Conservation (phyloP, 2,888 invertebrate genomes). For the Sphinx pinastri region DNA sequence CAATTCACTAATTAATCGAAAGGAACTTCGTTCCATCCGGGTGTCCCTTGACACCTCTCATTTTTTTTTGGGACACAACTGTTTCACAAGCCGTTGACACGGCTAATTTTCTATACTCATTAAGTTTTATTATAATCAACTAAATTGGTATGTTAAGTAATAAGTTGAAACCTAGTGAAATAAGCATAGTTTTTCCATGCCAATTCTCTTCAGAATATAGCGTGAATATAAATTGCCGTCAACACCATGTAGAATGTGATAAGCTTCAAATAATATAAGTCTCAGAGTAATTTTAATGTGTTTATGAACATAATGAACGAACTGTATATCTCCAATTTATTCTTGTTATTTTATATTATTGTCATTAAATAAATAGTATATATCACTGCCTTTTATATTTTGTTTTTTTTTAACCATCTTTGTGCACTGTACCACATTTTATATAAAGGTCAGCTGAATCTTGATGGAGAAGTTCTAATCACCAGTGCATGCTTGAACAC, state of each 20-base stretch:
- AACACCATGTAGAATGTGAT: background rate
- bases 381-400: background rate
- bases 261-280: background rate
- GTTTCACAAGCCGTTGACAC: background rate
- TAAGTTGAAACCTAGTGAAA: background rate
- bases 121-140: background rate
- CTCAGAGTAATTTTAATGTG: background rate
- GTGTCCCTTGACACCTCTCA: no score
- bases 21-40: no score
- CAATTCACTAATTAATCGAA: no score
- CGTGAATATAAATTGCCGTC: background rate
- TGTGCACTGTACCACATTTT: no score
- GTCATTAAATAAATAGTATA: background rate
- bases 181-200: background rate
- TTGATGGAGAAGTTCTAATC: no score
- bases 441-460: no score
- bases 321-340: background rate
- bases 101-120: background rate
- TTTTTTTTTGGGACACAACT: slow-evolving; percentile 1
- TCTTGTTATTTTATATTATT: slow-evolving; percentile 7
- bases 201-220: background rate
- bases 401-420: background rate
- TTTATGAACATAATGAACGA: slow-evolving; percentile 1
- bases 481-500: no score
- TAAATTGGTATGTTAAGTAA: background rate